Base-by-base conservation (phyloP, 2,113 vertebrate genomes). In the Physeter macrocephalus region DNA sequence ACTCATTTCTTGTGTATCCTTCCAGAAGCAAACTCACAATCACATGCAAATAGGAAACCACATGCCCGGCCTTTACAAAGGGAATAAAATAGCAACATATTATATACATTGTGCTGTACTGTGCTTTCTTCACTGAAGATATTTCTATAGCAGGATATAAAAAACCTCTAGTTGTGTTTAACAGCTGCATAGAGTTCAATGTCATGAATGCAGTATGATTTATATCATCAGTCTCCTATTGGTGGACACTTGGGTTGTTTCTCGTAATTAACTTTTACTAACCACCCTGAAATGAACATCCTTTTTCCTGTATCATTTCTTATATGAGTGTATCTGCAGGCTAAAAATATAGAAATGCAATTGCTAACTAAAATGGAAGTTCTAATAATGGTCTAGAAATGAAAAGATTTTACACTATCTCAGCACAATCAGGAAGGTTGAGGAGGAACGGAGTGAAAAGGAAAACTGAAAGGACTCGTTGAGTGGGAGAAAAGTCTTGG, bases 1-100 rank as follows among this genome's bases (percentile, higher is more conserved):
- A 0, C 46, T 7, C 2, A 0, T 1, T 0, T 2, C 52, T 1
- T 4, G 1, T 0, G 0, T 0, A 0, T 23, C 52, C 54, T 71
- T 27, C 25, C 41, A n/a, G 13, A 11, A 25, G 31, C 41, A 10
- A 46, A 36, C 2, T 8, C 88, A 5, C 15, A 21, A 7, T 2
- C 92, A 20, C 27, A 2, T 0, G 1, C 34, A 14, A 3, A 31
- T 0, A 0, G 12, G 8, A 25, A 25, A 0, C 41, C 72, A 2
- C 3, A 2, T 0, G 39, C 14, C 8, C 64, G 5, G 61, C 43
- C 8, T n/a, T 12, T 8, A 49, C 23, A 3, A 20, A 3, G 1
- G 46, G n/a, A 34, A 23, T 3, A 11, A 27, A 39, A 41, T 8
- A 6, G 29, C 43, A 2, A 7, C 39, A 8, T 2, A 2, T 10